Evolutionary conservation across 1,140 invertebrate species (phyloP).

Genomic region (Aphidius gifuensis): DNA sequence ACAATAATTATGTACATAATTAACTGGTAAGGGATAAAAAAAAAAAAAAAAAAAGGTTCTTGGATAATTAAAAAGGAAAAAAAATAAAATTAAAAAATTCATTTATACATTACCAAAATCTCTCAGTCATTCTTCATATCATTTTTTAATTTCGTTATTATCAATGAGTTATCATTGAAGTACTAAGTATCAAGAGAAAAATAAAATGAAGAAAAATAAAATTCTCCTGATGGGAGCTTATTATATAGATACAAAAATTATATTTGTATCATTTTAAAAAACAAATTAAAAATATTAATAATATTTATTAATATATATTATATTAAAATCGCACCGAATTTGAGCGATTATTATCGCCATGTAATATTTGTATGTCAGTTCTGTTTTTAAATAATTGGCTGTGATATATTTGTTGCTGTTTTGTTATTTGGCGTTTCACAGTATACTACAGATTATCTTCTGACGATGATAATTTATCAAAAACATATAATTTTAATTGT

Average conservation of each 20-base stretch:
- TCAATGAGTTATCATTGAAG: slow-evolving; percentile 37
- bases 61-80: slow-evolving; percentile 7
- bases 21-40: slow-evolving; percentile 24
- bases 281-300: too few species aligned
- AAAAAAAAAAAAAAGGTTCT: slow-evolving; percentile 20
- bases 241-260: too few species aligned
- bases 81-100: not conserved
- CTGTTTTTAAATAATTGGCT: too few species aligned
- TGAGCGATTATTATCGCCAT: too few species aligned
- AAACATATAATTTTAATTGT: slow-evolving; percentile 47
- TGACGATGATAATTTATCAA: slow-evolving; percentile 45
- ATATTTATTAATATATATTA: too few species aligned
- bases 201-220: too few species aligned
- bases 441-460: slow-evolving; percentile 44
- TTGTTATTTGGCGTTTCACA: too few species aligned
- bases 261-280: too few species aligned
- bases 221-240: too few species aligned
- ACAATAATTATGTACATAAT: slow-evolving; percentile 51
- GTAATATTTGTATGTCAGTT: too few species aligned
- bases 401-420: too few species aligned
- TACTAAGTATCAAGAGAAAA: slow-evolving; percentile 41
- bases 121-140: slow-evolving; percentile 1
- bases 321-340: too few species aligned
- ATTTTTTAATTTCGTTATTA: slow-evolving; percentile 24
- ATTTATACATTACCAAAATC: slow-evolving; percentile 1